phyloP scores from a whole-genome alignment of 2,888 invertebrate genomes.

The Hypomecis atomaria region DNA sequence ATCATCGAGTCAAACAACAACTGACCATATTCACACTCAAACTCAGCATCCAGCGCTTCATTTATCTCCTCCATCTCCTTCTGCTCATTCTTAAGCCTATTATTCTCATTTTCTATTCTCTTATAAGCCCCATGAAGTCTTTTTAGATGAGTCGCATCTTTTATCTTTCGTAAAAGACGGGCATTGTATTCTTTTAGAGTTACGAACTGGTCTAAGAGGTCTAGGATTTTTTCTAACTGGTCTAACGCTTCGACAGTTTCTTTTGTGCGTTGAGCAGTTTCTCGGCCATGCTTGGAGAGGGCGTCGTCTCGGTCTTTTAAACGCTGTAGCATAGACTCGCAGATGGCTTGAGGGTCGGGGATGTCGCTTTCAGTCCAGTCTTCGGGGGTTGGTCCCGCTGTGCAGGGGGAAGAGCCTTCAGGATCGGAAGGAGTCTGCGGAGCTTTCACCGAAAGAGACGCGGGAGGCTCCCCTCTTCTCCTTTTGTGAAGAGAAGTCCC shows the following conservation, averaged over 20 bases:
- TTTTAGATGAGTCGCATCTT: conserved; percentile 89
- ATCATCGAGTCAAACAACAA: conserved; percentile 87
- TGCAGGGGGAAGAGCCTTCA: conserved; percentile 77
- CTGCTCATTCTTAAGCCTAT: conserved; percentile 64
- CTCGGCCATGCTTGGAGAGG: conserved; percentile 80
- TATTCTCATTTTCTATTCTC: conserved; percentile 75
- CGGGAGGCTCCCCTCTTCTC: conserved; percentile 75
- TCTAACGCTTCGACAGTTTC: conserved; percentile 88
- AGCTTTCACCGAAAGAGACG: conserved; percentile 68
- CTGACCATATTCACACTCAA: conserved; percentile 86
- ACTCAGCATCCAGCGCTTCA: conserved; percentile 82
- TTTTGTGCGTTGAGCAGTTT: conserved; percentile 83
- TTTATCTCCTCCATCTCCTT: conserved; percentile 73
- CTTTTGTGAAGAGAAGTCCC: conserved; percentile 77
- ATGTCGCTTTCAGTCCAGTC: conserved; percentile 68
- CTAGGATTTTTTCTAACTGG: conserved; percentile 91
- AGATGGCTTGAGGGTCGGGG: conserved; percentile 67
- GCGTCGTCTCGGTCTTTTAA: conserved; percentile 73
- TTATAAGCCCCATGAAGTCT: conserved; percentile 86
- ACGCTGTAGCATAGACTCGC: conserved; percentile 73
- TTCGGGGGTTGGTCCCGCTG: conserved; percentile 69
- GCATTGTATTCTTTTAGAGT: conserved; percentile 89
- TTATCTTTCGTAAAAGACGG: conserved; percentile 86
- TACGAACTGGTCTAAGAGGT: conserved; percentile 90
- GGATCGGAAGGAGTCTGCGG: conserved; percentile 73